These are phyloP conservation scores for Archilochus colubris DNA, from an alignment of 2,113 vertebrate species.

Conservation along the genomic window DNA sequence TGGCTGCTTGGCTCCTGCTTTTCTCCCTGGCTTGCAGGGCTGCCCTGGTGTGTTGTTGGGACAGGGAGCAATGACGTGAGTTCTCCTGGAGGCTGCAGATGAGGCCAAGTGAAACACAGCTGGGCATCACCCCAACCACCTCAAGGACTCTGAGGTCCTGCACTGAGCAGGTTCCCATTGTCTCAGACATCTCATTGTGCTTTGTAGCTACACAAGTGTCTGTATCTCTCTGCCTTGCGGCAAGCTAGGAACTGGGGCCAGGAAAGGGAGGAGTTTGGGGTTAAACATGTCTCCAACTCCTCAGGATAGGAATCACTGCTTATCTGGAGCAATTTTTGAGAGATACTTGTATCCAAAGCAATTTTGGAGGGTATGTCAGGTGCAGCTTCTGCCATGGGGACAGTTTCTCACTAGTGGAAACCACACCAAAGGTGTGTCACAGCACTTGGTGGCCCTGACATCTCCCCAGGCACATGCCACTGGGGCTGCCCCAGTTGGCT, in stretches of 20 bases:
- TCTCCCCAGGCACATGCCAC: accelerated
- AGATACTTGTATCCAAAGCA: background rate
- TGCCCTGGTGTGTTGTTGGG: background rate
- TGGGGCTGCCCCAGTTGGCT: background rate
- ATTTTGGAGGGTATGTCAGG: background rate
- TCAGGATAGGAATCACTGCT: background rate
- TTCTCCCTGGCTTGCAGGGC: background rate
- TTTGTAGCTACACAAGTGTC: background rate
- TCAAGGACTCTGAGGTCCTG: background rate
- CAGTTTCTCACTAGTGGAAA: background rate
- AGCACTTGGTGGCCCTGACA: accelerated
- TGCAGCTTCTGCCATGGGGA: accelerated
- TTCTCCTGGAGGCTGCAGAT: background rate
- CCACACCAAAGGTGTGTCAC: background rate
- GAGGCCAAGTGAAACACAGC: constrained; percentile 16
- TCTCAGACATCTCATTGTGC: constrained; percentile 7
- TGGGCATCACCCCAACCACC: background rate
- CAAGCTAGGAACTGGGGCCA: background rate
- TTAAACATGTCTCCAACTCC: background rate
- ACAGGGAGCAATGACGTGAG: background rate
- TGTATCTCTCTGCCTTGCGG: background rate
- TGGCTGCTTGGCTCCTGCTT: background rate
- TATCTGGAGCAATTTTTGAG: background rate
- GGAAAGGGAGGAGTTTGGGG: background rate
- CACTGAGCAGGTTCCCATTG: background rate